Base-by-base conservation (phyloP, 2,113 vertebrate species). In the Hippocampus zosterae region DNA sequence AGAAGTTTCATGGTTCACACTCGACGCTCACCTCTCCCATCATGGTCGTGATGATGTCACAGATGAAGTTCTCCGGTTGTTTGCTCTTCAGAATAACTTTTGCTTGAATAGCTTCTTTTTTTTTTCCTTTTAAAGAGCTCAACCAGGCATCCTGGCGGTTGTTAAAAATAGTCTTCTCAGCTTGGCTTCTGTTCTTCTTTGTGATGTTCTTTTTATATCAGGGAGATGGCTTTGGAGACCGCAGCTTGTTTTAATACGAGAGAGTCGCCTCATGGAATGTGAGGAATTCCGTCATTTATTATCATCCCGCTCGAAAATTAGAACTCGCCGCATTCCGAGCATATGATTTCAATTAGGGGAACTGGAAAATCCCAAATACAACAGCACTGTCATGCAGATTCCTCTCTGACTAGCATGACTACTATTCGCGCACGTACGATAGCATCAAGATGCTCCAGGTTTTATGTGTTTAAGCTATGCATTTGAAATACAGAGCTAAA, bases 261-360 rank as follows among this genome's bases (percentile, higher is more conserved):
- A 85, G 75, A 80, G 77, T 52, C 75, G 72, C 79, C 71, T 85
- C 25, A 59, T 81, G 85, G 53, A 90, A 89, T 90, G 90, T 84
- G 70, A 85, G 76, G 79, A 84, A 88, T 91, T 76, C 72, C 85
- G 71, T 86, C 76, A 78, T 90, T 88, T 89, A 85, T 84, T 91
- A 86, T 79, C 73, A 78, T 84, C 81, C 67, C 59, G 60, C 78
- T 65, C 77, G 77, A 87, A 90, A 87, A 89, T 82, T 61, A 77
- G 84, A 79, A 73, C 68, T 85, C 79, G 71, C 75, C 82, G 81
- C 65, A 64, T 57, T 79, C 62, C 4, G 70, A 71, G 70, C 78
- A 85, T 84, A 53, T 84, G 84, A 84, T 88, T 81, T 85, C 77
- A 77, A 89, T 87, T 88, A 91, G 69, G 60, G 37, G 72, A 41